Evolutionary conservation across 2,888 invertebrate genomes (phyloP).

Genomic region (Andrena bucephala): DNA sequence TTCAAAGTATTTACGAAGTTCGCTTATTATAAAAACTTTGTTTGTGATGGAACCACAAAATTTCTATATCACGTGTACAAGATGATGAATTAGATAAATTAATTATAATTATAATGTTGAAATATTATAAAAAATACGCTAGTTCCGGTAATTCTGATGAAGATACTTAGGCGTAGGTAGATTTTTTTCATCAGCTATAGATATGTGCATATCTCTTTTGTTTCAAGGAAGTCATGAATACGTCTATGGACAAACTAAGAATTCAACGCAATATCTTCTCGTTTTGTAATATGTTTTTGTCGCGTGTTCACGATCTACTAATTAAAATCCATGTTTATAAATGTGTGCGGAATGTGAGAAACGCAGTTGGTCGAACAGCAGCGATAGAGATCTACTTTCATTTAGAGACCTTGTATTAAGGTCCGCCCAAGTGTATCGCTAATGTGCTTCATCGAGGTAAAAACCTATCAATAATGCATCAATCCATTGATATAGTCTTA

Average conservation of each 20-base stretch:
- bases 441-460: constrained; percentile 22
- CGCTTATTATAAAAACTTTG: too few relatives aligned
- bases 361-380: not conserved
- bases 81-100: too few relatives aligned
- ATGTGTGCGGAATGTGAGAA: not conserved
- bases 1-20: too few relatives aligned
- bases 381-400: constrained; percentile 43
- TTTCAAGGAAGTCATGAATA: not conserved
- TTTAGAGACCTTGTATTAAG: constrained; percentile 35
- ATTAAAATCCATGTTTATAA: constrained; percentile 2
- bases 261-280: constrained; percentile 8
- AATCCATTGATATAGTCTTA: not conserved
- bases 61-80: too few relatives aligned
- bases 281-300: not conserved
- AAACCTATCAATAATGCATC: constrained; percentile 13
- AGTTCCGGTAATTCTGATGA: too few relatives aligned
- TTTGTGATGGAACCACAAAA: too few relatives aligned
- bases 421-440: constrained; percentile 12
- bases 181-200: too few relatives aligned
- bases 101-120: too few relatives aligned
- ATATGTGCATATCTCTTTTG: too few relatives aligned
- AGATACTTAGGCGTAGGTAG: too few relatives aligned
- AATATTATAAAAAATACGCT: too few relatives aligned
- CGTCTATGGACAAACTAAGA: not conserved
- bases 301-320: not conserved